Conservation (phyloP, 2,888 invertebrate genomes). For the Drepana falcataria region DNA sequence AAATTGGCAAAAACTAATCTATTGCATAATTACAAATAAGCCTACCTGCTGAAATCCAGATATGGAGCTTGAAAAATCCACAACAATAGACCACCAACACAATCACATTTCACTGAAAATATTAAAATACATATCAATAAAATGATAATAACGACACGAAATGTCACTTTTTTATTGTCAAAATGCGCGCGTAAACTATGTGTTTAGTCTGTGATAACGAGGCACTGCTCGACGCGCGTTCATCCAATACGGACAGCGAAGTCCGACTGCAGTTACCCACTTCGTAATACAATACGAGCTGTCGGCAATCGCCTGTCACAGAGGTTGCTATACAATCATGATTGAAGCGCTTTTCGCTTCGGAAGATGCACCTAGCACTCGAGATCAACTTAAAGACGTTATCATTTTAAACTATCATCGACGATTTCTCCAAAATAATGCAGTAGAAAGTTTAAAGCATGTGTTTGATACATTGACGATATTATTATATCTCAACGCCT, state of each 20-base stretch:
- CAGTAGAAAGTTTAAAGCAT: too few relatives aligned
- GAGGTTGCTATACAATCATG: background rate
- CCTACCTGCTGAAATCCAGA: constrained; percentile 30
- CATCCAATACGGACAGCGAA: constrained; percentile 9
- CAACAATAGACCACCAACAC: background rate
- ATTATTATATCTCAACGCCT: too few relatives aligned
- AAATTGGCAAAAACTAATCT: constrained; percentile 33
- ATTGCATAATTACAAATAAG: constrained; percentile 41
- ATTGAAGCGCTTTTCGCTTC: too few relatives aligned
- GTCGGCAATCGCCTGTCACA: background rate
- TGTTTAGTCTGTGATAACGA: background rate
- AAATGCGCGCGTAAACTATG: constrained; percentile 1
- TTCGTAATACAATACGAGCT: background rate
- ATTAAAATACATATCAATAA: background rate
- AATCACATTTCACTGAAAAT: constrained; percentile 1
- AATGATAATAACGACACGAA: background rate
- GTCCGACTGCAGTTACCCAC: constrained; percentile 16
- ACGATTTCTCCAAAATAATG: too few relatives aligned
- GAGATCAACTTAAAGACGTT: too few relatives aligned
- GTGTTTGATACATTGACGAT: too few relatives aligned
- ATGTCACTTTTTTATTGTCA: constrained; percentile 1
- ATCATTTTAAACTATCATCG: too few relatives aligned
- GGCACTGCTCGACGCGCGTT: constrained; percentile 7
- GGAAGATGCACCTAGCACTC: too few relatives aligned
- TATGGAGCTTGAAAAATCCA: background rate